A percentile compares a stretch with the other conserved stretches of the same genome.
Evolutionary conservation across 2,888 invertebrate genomes (phyloP).

Genomic region (Achlya flavicornis): DNA sequence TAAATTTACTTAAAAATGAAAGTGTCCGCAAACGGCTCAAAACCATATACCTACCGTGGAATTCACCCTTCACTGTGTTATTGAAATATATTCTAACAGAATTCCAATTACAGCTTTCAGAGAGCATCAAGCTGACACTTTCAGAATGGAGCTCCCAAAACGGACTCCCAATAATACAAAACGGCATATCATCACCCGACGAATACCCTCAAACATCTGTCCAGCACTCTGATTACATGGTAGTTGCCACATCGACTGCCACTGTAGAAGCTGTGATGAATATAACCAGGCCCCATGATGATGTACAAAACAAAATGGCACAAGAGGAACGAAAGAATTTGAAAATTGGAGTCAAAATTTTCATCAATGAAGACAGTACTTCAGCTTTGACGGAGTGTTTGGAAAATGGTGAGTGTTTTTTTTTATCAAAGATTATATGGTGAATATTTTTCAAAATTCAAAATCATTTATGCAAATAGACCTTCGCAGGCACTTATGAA

Average conservation of each 20-base stretch:
- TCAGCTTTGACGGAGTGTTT: conserved; percentile 88
- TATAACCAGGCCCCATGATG: conserved; percentile 85
- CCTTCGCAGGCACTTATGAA: too few species aligned
- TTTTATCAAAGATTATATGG: not conserved
- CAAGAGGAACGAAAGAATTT: conserved; percentile 89
- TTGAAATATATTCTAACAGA: not conserved
- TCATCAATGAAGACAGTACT: conserved; percentile 88
- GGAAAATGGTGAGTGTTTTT: conserved; percentile 84
- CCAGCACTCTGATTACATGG: conserved; percentile 63
- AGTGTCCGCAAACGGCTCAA: too few species aligned
- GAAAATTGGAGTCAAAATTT: conserved; percentile 94
- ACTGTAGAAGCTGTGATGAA: conserved; percentile 69
- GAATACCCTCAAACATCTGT: conserved; percentile 47
- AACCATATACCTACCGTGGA: too few species aligned
- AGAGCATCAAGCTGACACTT: conserved; percentile 77
- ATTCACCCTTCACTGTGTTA: too few species aligned
- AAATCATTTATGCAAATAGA: too few species aligned
- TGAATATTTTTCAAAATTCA: too few species aligned
- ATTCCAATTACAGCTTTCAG: conserved; percentile 65
- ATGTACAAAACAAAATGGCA: conserved; percentile 85
- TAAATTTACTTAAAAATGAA: too few species aligned
- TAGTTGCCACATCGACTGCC: conserved; percentile 56
- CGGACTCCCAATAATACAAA: conserved; percentile 47
- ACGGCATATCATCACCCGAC: conserved; percentile 51
- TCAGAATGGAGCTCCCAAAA: conserved; percentile 74